These are phyloP conservation scores for Thalassoma bifasciatum DNA, from an alignment of 2,113 vertebrate species.

Conservation along the genomic window DNA sequence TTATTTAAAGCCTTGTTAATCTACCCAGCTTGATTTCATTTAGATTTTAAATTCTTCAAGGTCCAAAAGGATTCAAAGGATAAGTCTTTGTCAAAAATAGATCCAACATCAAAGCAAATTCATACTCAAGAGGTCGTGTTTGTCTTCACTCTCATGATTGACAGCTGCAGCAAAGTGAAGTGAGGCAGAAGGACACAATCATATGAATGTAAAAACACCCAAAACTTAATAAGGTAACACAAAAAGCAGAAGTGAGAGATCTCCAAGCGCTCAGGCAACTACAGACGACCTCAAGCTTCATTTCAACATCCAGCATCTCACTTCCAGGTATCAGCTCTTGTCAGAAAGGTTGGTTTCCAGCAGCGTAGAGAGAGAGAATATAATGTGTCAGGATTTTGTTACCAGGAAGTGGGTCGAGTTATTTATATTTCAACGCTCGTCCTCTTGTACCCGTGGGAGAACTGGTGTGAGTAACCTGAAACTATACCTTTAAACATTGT, in stretches of 20 bases:
- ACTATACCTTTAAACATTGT: conserved; percentile 70
- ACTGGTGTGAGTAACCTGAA: conserved; percentile 73
- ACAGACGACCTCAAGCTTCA: conserved; percentile 7
- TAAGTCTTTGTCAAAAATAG: conserved; percentile 30
- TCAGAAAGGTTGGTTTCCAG: conserved; percentile 19
- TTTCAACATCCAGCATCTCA: conserved; percentile 47
- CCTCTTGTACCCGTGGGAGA: conserved; percentile 59
- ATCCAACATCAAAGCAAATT: conserved; percentile 13
- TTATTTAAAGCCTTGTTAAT: conserved; percentile 14
- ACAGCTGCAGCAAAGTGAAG: neutral
- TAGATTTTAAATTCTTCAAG: conserved; percentile 41
- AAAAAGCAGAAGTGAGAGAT: conserved; percentile 60
- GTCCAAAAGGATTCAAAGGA: conserved; percentile 38
- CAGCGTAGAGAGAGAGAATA: conserved; percentile 57
- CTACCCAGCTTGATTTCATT: conserved; percentile 34
- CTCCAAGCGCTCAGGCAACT: neutral
- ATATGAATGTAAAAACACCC: conserved; percentile 1
- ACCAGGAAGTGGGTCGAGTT: conserved; percentile 84
- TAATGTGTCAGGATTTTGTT: conserved; percentile 78
- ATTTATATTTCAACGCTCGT: conserved; percentile 84
- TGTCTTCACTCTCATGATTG: neutral
- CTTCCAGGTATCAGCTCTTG: conserved; percentile 50
- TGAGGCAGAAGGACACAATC: neutral
- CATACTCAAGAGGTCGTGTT: conserved; percentile 7
- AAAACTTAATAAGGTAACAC: neutral